phyloP scores from a whole-genome alignment of 2,888 invertebrate species.

The Phyllotreta striolata region DNA sequence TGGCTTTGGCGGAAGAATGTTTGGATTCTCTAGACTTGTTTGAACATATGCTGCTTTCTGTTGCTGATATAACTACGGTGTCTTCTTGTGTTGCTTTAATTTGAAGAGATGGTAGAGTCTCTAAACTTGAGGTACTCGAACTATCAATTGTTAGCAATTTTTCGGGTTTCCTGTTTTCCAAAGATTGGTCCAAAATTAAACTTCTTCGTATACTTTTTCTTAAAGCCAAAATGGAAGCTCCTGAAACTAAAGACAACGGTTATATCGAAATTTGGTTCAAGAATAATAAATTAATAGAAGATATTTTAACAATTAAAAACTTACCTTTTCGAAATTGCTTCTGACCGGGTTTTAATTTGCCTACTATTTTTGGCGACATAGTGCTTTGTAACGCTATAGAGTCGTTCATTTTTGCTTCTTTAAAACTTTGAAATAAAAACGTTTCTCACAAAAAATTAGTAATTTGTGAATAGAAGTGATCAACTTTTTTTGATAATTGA shows the following conservation, averaged over 20 bases:
- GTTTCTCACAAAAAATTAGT: too few species aligned
- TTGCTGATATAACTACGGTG: constrained; percentile 34
- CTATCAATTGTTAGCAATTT: constrained; percentile 39
- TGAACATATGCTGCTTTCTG: constrained; percentile 37
- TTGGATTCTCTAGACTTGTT: neutral
- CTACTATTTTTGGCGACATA: constrained; percentile 53
- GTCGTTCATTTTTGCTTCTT: constrained; percentile 44
- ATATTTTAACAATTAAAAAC: constrained; percentile 7
- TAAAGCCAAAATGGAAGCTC: constrained; percentile 51
- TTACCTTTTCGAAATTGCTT: constrained; percentile 45
- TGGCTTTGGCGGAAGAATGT: constrained; percentile 11
- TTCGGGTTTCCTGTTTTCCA: constrained; percentile 38
- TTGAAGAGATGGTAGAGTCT: constrained; percentile 23
- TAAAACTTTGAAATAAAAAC: neutral
- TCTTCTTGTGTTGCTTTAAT: constrained; percentile 21
- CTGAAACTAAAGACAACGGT: constrained; percentile 42
- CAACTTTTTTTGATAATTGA: too few species aligned
- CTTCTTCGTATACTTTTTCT: constrained; percentile 53
- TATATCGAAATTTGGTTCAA: neutral
- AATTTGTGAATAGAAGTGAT: too few species aligned
- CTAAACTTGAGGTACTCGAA: constrained; percentile 27
- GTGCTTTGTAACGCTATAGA: constrained; percentile 52
- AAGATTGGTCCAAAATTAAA: constrained; percentile 46
- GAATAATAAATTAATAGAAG: neutral
- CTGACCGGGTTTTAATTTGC: constrained; percentile 39